A percentile compares a stretch with the other conserved stretches of the same genome.
phyloP scores from a whole-genome alignment of 2,113 vertebrate species.

The Prionailurus bengalensis region DNA sequence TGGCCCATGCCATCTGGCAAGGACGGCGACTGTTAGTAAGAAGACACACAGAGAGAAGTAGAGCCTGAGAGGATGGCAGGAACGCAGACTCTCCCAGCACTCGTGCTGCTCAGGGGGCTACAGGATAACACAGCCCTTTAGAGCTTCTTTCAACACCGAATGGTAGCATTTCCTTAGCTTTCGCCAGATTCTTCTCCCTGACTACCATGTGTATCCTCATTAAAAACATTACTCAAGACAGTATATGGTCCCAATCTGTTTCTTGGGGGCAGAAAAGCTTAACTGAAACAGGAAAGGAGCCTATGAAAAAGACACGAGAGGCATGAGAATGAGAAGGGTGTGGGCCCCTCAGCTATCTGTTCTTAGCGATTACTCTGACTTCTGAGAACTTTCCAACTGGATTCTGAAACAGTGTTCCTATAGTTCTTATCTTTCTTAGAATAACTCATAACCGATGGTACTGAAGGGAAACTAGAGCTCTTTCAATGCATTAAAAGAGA shows the following conservation, averaged over 20 bases:
- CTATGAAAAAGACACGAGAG: neutral
- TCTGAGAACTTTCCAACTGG: slow-evolving; percentile 27
- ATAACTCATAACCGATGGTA: slow-evolving; percentile 50
- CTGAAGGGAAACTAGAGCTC: slow-evolving; percentile 19
- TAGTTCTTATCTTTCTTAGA: slow-evolving; percentile 28
- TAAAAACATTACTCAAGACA: neutral
- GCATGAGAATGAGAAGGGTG: neutral
- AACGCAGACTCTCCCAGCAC: neutral
- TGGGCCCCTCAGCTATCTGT: neutral
- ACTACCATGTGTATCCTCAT: neutral
- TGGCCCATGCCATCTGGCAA: neutral
- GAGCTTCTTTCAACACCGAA: neutral
- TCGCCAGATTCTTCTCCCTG: neutral
- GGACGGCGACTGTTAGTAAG: neutral
- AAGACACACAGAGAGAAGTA: neutral
- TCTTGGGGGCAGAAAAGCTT: neutral
- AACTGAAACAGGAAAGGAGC: neutral
- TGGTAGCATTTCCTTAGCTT: neutral
- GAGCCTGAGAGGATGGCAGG: neutral
- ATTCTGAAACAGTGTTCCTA: neutral
- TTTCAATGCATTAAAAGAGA: neutral
- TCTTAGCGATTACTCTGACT: neutral
- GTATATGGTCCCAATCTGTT: neutral
- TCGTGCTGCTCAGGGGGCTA: neutral
- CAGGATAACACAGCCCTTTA: accelerated